These are phyloP conservation scores for Saccostrea echinata DNA, from an alignment of 1,140 invertebrate genomes.

Conservation along the genomic window DNA sequence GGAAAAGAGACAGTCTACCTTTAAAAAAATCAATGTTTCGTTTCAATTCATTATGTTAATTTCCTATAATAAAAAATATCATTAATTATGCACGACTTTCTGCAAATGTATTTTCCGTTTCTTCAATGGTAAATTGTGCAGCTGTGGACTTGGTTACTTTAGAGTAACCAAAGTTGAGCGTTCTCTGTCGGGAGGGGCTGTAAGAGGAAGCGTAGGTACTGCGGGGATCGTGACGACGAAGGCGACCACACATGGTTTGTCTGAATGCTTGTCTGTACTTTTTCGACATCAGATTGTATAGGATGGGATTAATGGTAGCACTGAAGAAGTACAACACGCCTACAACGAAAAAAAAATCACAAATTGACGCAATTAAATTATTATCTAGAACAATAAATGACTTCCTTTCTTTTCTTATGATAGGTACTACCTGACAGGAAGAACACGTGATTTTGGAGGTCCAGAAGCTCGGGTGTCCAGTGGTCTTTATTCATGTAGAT, in stretches of 20 bases:
- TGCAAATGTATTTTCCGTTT: neutral
- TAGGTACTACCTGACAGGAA: slow-evolving; percentile 69
- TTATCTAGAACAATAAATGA: too few species aligned
- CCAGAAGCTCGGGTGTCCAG: slow-evolving; percentile 64
- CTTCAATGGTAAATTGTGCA: neutral
- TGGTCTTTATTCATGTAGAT: slow-evolving; percentile 82
- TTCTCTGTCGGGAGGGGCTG: slow-evolving; percentile 36
- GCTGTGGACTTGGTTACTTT: neutral
- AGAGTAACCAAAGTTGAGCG: neutral
- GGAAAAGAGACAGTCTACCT: too few species aligned
- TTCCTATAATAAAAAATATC: neutral
- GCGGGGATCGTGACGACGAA: neutral
- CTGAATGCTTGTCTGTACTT: slow-evolving; percentile 82
- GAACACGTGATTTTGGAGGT: slow-evolving; percentile 69
- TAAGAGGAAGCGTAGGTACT: slow-evolving; percentile 6
- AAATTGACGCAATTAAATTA: neutral
- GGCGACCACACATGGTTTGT: slow-evolving; percentile 62
- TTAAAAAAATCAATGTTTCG: too few species aligned
- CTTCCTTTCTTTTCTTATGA: neutral
- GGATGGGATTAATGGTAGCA: slow-evolving; percentile 83
- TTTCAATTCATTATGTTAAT: neutral
- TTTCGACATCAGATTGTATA: slow-evolving; percentile 83
- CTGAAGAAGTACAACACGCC: slow-evolving; percentile 82
- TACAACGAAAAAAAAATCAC: slow-evolving; percentile 47
- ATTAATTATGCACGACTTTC: neutral